phyloP scores from a whole-genome alignment of 2,113 vertebrate genomes.

The Psephotus haematonotus region DNA sequence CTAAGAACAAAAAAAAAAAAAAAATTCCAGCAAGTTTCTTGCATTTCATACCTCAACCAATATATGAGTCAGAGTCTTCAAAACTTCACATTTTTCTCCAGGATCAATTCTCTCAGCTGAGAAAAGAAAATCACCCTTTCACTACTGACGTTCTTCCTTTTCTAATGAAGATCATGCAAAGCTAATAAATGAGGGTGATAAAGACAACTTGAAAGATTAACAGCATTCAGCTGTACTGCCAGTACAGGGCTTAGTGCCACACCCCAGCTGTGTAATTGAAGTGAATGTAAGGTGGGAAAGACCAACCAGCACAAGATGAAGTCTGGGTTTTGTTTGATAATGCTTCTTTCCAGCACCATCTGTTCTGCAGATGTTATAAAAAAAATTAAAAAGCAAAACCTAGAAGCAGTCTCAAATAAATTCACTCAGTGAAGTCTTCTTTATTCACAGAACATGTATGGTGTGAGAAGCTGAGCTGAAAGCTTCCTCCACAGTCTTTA shows the following conservation, averaged over 20 bases:
- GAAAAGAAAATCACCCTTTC: constrained; percentile 1
- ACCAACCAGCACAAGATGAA: not conserved
- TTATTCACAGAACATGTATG: not conserved
- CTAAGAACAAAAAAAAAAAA: not conserved
- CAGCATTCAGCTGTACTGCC: constrained; percentile 52
- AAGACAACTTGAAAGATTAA: constrained; percentile 58
- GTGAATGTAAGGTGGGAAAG: constrained; percentile 43
- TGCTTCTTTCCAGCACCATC: not conserved
- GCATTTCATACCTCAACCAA: not conserved
- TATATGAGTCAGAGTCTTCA: not conserved
- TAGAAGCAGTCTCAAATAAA: not conserved
- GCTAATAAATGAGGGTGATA: not conserved
- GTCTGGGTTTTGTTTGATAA: not conserved
- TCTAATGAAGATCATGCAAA: constrained; percentile 42
- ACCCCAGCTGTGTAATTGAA: constrained; percentile 40
- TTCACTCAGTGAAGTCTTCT: not conserved
- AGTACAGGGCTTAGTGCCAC: constrained; percentile 30
- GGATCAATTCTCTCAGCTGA: not conserved
- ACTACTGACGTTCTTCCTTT: not conserved
- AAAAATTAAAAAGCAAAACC: not conserved
- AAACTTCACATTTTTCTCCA: not conserved
- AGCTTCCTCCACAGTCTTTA: not conserved
- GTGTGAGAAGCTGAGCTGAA: not conserved
- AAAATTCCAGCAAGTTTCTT: not conserved
- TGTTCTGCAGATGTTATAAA: not conserved